Evolutionary conservation across 2,888 invertebrate species (phyloP).

Genomic region (Amblyjoppa fuscipennis): DNA sequence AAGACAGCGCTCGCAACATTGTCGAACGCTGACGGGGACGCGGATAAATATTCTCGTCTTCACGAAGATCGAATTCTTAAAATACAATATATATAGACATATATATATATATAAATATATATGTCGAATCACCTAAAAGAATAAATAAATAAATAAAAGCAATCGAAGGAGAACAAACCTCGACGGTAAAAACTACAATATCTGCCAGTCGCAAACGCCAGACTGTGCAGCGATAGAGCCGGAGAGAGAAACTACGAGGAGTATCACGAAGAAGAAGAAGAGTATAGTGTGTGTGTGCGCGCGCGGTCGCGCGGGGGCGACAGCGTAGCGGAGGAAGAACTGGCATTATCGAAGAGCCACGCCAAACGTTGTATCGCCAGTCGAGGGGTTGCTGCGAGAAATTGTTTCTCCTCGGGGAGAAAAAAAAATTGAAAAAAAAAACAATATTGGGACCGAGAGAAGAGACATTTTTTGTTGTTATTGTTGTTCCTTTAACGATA

Average conservation of each 20-base stretch:
- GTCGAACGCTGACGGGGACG: constrained; percentile 71
- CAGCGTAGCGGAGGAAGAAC: constrained; percentile 12
- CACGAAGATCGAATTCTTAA: neutral
- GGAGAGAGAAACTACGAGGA: constrained; percentile 36
- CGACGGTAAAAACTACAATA: neutral
- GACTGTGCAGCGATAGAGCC: constrained; percentile 40
- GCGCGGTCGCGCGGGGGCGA: constrained; percentile 28
- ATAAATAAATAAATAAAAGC: neutral
- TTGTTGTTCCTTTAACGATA: neutral
- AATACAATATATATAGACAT: neutral
- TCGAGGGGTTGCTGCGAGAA: constrained; percentile 13
- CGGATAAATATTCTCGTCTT: constrained; percentile 42
- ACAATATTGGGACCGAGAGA: constrained; percentile 2
- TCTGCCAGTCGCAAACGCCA: constrained; percentile 62
- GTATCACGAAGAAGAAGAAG: neutral
- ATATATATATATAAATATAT: neutral
- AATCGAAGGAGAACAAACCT: neutral
- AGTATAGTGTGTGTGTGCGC: constrained; percentile 45
- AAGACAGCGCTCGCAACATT: constrained; percentile 66
- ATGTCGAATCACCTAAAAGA: neutral
- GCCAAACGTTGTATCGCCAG: constrained; percentile 20
- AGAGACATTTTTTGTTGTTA: neutral
- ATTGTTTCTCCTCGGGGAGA: neutral
- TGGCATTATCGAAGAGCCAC: constrained; percentile 19
- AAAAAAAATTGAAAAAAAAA: neutral